phyloP scores from a whole-genome alignment of 2,113 vertebrate species.

The Aspidoscelis tigris region DNA sequence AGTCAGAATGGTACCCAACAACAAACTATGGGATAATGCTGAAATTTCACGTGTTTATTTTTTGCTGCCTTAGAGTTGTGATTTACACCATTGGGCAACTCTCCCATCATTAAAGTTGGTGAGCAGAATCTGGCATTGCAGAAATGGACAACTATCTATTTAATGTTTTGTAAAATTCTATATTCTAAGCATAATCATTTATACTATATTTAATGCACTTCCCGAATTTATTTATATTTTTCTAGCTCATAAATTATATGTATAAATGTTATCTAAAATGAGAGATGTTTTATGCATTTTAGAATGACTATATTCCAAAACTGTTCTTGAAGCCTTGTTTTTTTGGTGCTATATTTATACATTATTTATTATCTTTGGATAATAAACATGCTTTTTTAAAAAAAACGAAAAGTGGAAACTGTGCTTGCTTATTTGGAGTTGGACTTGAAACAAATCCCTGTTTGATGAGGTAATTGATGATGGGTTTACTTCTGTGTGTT shows the following conservation, averaged over 20 bases:
- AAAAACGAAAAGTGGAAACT: background rate
- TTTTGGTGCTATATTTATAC: constrained; percentile 34
- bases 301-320: background rate
- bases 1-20: too few relatives aligned
- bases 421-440: background rate
- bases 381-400: constrained; percentile 23
- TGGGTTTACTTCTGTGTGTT: too few relatives aligned
- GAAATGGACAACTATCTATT: constrained; percentile 2
- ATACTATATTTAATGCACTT: constrained; percentile 4
- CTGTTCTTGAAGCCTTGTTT: background rate
- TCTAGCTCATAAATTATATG: constrained; percentile 32
- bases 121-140: background rate
- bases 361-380: constrained; percentile 24
- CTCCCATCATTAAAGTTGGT: background rate
- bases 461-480: too few relatives aligned
- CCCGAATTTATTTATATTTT: constrained; percentile 22
- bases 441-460: background rate
- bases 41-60: too few relatives aligned
- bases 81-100: background rate
- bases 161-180: constrained; percentile 15
- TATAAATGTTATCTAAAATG: background rate
- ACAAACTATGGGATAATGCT: too few relatives aligned
- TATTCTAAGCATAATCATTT: constrained; percentile 3
- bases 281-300: background rate
- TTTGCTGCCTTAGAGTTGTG: background rate